Conservation (phyloP, 2,888 invertebrate genomes). For the Agrotis exclamationis region DNA sequence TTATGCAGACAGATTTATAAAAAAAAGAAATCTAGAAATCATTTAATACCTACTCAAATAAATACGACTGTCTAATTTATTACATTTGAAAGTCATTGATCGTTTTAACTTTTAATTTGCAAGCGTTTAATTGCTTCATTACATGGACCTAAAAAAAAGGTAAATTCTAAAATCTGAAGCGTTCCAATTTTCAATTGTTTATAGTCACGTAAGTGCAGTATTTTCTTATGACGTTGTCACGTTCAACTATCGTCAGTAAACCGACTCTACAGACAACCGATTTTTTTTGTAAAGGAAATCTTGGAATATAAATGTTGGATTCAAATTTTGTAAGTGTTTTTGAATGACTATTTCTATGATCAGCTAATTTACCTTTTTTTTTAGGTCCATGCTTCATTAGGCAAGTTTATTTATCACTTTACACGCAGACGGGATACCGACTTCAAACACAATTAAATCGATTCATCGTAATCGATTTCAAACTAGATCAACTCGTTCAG, state of each 20-base stretch:
- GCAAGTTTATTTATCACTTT: constrained; percentile 41
- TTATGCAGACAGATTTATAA: neutral
- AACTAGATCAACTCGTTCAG: constrained; percentile 65
- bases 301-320: too few relatives aligned
- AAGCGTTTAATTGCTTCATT: constrained; percentile 51
- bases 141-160: too few relatives aligned
- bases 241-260: too few relatives aligned
- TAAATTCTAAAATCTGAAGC: too few relatives aligned
- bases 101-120: constrained; percentile 34
- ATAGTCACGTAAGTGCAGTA: too few relatives aligned
- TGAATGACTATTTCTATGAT: too few relatives aligned
- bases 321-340: too few relatives aligned
- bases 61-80: constrained; percentile 1
- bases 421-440: constrained; percentile 33
- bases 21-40: constrained; percentile 14
- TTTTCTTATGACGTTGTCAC: too few relatives aligned
- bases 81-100: neutral
- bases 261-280: too few relatives aligned
- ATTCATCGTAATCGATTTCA: constrained; percentile 63
- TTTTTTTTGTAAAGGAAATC: too few relatives aligned
- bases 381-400: constrained; percentile 56
- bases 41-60: neutral
- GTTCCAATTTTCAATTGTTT: too few relatives aligned
- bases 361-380: too few relatives aligned
- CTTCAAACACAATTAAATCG: constrained; percentile 54